Evolutionary conservation across 2,797 vertebrate genomes (phyloP).

Genomic region (Coranthus polyacanthus): DNA sequence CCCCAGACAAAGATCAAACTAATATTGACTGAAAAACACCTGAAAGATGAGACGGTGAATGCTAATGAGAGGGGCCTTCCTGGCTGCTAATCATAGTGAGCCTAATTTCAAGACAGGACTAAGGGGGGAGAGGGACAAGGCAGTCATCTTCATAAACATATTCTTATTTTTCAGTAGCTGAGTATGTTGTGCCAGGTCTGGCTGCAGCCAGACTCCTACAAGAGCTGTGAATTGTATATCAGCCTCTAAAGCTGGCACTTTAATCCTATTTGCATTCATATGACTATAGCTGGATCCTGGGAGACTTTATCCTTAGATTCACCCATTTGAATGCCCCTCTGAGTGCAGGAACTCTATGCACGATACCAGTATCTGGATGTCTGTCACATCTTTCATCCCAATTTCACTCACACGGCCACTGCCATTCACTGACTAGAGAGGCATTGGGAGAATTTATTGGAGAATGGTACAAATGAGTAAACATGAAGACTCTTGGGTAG

Average conservation of each 20-base stretch:
- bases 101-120: slow-evolving; percentile 24
- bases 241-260: slow-evolving; percentile 89
- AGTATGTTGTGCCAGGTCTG: slow-evolving; percentile 50
- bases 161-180: slow-evolving; percentile 69
- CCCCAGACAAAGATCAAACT: slow-evolving; percentile 79
- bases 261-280: slow-evolving; percentile 99
- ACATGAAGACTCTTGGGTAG: slow-evolving; percentile 86
- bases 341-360: slow-evolving; percentile 88
- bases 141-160: slow-evolving; percentile 74
- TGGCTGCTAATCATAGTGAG: slow-evolving; percentile 68
- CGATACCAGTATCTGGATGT: slow-evolving; percentile 91
- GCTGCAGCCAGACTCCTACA: slow-evolving; percentile 78
- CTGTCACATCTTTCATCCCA: slow-evolving; percentile 90
- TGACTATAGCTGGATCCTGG: slow-evolving; percentile 86
- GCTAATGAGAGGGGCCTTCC: slow-evolving; percentile 68
- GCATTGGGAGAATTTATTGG: slow-evolving; percentile 87
- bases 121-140: slow-evolving; percentile 26
- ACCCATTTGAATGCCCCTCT: slow-evolving; percentile 92
- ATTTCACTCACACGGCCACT: slow-evolving; percentile 87
- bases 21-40: slow-evolving; percentile 78
- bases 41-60: slow-evolving; percentile 69
- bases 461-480: slow-evolving; percentile 92
- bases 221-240: slow-evolving; percentile 92
- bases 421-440: slow-evolving; percentile 87
- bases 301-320: slow-evolving; percentile 92